Percentiles rank a stretch among this genome's conserved stretches.
These are phyloP conservation scores for Drosophila tripunctata DNA, from an alignment of 2,888 invertebrate species.

Conservation along the genomic window DNA sequence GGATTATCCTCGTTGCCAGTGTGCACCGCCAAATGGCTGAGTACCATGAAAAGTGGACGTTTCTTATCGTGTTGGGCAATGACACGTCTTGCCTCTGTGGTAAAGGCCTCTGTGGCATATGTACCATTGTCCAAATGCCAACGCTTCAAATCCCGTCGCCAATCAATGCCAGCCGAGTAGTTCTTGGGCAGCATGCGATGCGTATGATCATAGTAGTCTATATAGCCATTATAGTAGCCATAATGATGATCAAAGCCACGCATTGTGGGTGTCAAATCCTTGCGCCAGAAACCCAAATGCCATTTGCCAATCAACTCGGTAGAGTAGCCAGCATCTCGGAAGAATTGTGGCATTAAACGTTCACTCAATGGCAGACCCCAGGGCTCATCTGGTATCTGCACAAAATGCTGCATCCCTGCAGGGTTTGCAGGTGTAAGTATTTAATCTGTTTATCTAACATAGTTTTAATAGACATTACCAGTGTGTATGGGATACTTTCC, in stretches of 20 bases:
- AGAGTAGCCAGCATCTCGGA: conserved; percentile 90
- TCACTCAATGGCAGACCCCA: conserved; percentile 89
- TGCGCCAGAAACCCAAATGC: conserved; percentile 92
- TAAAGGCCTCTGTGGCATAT: conserved; percentile 90
- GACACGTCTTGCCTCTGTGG: conserved; percentile 87
- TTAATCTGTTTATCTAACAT: neutral
- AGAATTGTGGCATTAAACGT: conserved; percentile 89
- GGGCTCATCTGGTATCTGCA: conserved; percentile 88
- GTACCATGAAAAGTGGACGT: conserved; percentile 90
- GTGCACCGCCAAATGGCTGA: conserved; percentile 93
- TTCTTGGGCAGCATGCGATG: conserved; percentile 83
- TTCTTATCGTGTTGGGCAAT: conserved; percentile 86
- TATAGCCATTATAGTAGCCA: conserved; percentile 93
- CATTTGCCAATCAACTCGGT: conserved; percentile 96
- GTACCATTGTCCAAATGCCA: conserved; percentile 85
- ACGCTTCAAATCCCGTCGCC: conserved; percentile 85
- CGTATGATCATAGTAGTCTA: conserved; percentile 91
- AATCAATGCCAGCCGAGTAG: conserved; percentile 84
- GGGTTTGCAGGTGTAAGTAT: too few relatives aligned
- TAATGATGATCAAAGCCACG: conserved; percentile 93
- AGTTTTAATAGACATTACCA: conserved; percentile 83
- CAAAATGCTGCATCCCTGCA: conserved; percentile 89
- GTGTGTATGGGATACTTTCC: conserved; percentile 95
- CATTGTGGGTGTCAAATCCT: conserved; percentile 87
- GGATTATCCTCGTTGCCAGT: conserved; percentile 89